Evolutionary conservation across 2,888 invertebrate species (phyloP).

Genomic region (Azorinus chamasolen): DNA sequence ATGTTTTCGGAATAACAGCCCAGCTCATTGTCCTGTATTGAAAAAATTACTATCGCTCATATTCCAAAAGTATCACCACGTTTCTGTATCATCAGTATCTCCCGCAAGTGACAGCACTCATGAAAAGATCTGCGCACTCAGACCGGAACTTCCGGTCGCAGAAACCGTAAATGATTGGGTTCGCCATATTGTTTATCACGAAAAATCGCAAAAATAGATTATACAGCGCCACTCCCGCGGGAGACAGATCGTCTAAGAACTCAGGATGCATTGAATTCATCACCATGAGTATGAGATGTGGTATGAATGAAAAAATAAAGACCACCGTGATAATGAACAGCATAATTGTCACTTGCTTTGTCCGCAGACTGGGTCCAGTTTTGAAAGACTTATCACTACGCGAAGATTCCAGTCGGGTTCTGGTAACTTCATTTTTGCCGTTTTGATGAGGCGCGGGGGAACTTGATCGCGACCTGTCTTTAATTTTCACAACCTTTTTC

Average conservation of each 20-base stretch:
- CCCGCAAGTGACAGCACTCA: slow-evolving; percentile 41
- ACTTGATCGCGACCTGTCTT: slow-evolving; percentile 45
- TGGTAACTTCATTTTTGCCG: slow-evolving; percentile 4
- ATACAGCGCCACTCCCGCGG: slow-evolving; percentile 52
- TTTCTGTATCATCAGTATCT: slow-evolving; percentile 6
- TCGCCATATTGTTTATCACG: slow-evolving; percentile 75
- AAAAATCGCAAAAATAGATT: slow-evolving; percentile 71
- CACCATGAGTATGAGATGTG: slow-evolving; percentile 68
- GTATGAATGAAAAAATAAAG: slow-evolving; percentile 74
- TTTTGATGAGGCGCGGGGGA: slow-evolving; percentile 36
- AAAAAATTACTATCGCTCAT: no score
- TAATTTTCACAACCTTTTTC: slow-evolving; percentile 47
- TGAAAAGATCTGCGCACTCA: slow-evolving; percentile 60
- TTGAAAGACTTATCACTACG: slow-evolving; percentile 6
- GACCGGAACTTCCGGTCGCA: slow-evolving; percentile 72
- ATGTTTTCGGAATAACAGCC: no score
- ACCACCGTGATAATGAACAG: slow-evolving; percentile 71
- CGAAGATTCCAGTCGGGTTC: slow-evolving; percentile 12
- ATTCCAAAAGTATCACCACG: no score
- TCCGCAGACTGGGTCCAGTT: slow-evolving; percentile 55
- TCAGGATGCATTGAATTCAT: slow-evolving; percentile 56
- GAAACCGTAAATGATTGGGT: slow-evolving; percentile 76
- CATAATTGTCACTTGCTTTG: slow-evolving; percentile 70
- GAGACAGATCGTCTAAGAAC: slow-evolving; percentile 51
- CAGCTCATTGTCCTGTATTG: no score